A percentile compares a stretch with the other conserved stretches of the same genome.
Evolutionary conservation across 2,888 invertebrate species (phyloP).

Genomic region (Diplazon laetatorius): DNA sequence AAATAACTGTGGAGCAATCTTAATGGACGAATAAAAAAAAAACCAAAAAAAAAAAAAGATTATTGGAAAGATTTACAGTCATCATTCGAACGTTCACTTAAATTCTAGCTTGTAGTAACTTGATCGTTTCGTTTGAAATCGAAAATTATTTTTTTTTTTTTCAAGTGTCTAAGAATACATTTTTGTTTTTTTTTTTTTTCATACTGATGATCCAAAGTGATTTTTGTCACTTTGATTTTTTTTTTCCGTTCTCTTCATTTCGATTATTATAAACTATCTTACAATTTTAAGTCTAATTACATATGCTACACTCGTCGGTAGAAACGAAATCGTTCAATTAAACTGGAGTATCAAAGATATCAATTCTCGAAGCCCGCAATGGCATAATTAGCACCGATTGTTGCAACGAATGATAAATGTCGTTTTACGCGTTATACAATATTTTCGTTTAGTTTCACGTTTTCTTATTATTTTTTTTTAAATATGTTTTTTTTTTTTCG

Average conservation of each 20-base stretch:
- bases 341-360: slow-evolving; percentile 62
- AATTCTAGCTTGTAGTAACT: slow-evolving; percentile 16
- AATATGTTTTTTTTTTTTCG: too few relatives aligned
- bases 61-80: slow-evolving; percentile 18
- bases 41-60: too few relatives aligned
- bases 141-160: too few relatives aligned
- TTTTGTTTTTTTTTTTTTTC: too few relatives aligned
- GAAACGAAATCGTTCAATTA: slow-evolving; percentile 33
- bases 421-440: slow-evolving; percentile 5
- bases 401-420: slow-evolving; percentile 41
- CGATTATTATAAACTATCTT: slow-evolving; percentile 38
- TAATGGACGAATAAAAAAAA: too few relatives aligned
- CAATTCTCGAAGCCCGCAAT: slow-evolving; percentile 53
- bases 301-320: slow-evolving; percentile 54
- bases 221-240: too few relatives aligned
- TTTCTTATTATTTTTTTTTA: too few relatives aligned
- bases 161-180: slow-evolving; percentile 36
- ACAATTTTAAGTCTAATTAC: slow-evolving; percentile 48
- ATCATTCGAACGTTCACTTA: slow-evolving; percentile 26
- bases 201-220: slow-evolving; percentile 36
- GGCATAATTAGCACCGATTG: slow-evolving; percentile 59
- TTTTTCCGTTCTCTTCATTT: slow-evolving; percentile 10
- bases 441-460: slow-evolving; percentile 27
- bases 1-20: slow-evolving; percentile 18
- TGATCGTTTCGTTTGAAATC: slow-evolving; percentile 35